These are phyloP conservation scores for Solenodon paradoxus DNA, from an alignment of 2,113 vertebrate genomes.

Conservation along the genomic window DNA sequence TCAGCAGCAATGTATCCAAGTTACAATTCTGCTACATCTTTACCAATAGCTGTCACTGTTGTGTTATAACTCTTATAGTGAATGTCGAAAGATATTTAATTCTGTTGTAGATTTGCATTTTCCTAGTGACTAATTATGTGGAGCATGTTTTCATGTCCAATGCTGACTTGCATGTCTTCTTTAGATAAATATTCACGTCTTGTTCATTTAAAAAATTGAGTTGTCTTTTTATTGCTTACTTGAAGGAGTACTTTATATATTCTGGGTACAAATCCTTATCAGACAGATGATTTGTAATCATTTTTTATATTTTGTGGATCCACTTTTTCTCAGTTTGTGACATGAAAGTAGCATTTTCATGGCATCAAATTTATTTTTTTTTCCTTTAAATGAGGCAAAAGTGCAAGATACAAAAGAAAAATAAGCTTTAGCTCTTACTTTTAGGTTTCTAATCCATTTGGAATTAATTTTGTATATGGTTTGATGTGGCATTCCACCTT, in stretches of 20 bases:
- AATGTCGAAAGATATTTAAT: background rate
- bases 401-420: too few relatives aligned
- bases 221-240: background rate
- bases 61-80: background rate
- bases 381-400: too few relatives aligned
- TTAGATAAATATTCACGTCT: background rate
- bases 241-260: background rate
- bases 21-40: background rate
- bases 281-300: background rate
- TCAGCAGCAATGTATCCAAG: background rate
- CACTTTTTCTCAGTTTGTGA: background rate
- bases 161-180: background rate
- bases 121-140: background rate
- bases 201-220: background rate
- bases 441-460: background rate
- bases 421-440: background rate
- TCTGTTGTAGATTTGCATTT: background rate
- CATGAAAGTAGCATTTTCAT: background rate
- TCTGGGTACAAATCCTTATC: background rate
- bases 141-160: background rate
- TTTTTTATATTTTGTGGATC: background rate
- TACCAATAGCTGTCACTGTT: background rate
- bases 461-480: background rate
- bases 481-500: background rate
- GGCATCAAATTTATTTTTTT: background rate